Evolutionary conservation across 2,888 invertebrate genomes (phyloP), one percentile per base, ranked within the genome.

Genomic region (Molorchus minor): DNA sequence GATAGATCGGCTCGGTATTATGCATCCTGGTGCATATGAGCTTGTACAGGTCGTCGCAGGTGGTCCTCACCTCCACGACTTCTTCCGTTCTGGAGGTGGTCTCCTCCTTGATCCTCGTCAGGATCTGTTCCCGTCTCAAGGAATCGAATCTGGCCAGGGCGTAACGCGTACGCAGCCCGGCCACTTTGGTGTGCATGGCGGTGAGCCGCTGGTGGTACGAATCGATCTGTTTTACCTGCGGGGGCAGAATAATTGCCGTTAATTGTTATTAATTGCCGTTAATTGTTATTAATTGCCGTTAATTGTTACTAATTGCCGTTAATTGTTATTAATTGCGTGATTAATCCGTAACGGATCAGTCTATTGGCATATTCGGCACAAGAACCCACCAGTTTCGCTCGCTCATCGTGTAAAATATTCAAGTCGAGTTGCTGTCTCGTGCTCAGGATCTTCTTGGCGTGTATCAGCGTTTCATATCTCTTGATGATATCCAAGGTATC

Each of bases 11-110:
- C 35, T 61, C 56, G 1, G n/a, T n/a, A n/a, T 52, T 35, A 1
- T 55, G 54, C 35, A 62, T 67, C 13, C 70, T 59, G 2, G 47
- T 7, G 58, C 70, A 70, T 29, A 70, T 64, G 25, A 67, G 62
- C 29, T 45, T n/a, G 45, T 70, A 70, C 43, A 70, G 61, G 35
- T 45, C 58, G 25, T 36, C 25, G 25, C 64, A 62, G 3, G 60
- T 46, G 4, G 64, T 61, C 44, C 59, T 65, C 2, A 68, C 59
- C 7, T 59, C 51, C n/a, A 65, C 58, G 1, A 46, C 46, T 33
- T 63, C 55, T 1, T 56, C 30, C 2, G 65, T 5, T 29, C 55
- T 56, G 0, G 63, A 57, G 5, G 62, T 61, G 16, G 67, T 56
- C 16, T 58, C 43, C 8, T 33, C n/a, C 12, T 44, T 58, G 5